Evolutionary conservation across 1,140 invertebrate species (phyloP), one percentile per base, ranked within the genome.

Genomic region (Stratiolaelaps scimitus): DNA sequence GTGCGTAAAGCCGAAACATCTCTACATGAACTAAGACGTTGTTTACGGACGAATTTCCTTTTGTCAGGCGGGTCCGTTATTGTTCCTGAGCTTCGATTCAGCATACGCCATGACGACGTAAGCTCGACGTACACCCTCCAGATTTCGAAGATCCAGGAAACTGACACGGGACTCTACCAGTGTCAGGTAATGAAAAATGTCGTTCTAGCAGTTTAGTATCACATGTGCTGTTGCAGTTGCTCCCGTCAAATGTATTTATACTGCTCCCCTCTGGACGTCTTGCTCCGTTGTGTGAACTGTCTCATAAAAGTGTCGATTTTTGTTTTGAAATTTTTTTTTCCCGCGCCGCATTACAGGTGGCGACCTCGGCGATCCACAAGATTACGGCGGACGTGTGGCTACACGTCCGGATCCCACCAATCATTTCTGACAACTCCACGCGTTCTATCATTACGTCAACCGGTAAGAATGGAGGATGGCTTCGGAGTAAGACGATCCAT

Each of bases 141-240:
- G 83, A 86, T 93, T n/a, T 90, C 89, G 77, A 89, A 93, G 72
- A 89, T 93, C 65, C 89, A 93, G 79, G 89, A 94, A 77, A 90
- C 88, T 0, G 90, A 94, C 75, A 87, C 88, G 0, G 90, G 88
- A 20, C 81, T 80, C 70, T 93, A 93, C 74, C 83, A 85, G 64
- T 94, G 91, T 72, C 86, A 90, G 75, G 84, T 93, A 20, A 74
- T 40, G 10, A 40, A 6, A 40, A 6, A 40, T 40, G 34, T 6
- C 4, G 34, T 40, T 40, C 10, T 10, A 40, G 34, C 10, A n/a
- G n/a, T 40, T 40, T 40, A 40, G 5, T 6, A 40, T 40, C 34
- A 40, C 34, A 48, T 15, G 4, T 15, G 15, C 47, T 15, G 47
- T 6, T 40, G 34, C n/a, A n/a, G n/a, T 40, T 10, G 10, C 10